A percentile compares a stretch with the other conserved stretches of the same genome.
phyloP scores from a whole-genome alignment of 2,888 invertebrate species.

The Morpho achilles region DNA sequence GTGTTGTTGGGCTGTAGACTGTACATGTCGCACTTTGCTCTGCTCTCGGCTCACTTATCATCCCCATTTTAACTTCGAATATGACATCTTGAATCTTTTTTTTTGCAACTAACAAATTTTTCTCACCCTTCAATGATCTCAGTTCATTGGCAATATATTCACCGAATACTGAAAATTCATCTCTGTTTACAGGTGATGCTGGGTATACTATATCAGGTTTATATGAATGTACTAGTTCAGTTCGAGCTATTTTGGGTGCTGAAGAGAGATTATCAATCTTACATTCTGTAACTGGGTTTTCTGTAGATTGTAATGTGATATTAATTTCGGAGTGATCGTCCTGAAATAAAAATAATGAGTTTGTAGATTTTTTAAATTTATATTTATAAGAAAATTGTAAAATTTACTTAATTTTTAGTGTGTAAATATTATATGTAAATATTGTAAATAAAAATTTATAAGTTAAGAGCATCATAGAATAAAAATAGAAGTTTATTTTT shows the following conservation, averaged over 20 bases:
- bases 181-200: conserved; percentile 45
- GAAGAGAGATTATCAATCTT: conserved; percentile 49
- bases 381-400: no score
- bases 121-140: conserved; percentile 75
- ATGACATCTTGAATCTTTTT: conserved; percentile 81
- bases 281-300: conserved; percentile 41
- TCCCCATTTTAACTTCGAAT: conserved; percentile 80
- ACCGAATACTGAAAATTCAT: conserved; percentile 79
- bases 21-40: conserved; percentile 47
- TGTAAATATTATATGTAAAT: no score
- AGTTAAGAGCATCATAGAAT: no score
- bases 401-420: no score
- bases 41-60: conserved; percentile 57
- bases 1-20: conserved; percentile 45
- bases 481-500: no score
- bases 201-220: conserved; percentile 47
- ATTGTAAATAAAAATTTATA: no score
- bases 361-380: no score
- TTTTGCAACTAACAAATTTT: conserved; percentile 75
- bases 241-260: conserved; percentile 48
- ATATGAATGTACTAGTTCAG: conserved; percentile 39
- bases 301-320: conserved; percentile 36
- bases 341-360: conserved; percentile 42
- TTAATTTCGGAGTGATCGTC: conserved; percentile 45
- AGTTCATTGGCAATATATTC: conserved; percentile 81